Percentiles rank a stretch among this genome's conserved stretches.
phyloP scores from a whole-genome alignment of 2,113 vertebrate species.

The Uropsilus gracilis region DNA sequence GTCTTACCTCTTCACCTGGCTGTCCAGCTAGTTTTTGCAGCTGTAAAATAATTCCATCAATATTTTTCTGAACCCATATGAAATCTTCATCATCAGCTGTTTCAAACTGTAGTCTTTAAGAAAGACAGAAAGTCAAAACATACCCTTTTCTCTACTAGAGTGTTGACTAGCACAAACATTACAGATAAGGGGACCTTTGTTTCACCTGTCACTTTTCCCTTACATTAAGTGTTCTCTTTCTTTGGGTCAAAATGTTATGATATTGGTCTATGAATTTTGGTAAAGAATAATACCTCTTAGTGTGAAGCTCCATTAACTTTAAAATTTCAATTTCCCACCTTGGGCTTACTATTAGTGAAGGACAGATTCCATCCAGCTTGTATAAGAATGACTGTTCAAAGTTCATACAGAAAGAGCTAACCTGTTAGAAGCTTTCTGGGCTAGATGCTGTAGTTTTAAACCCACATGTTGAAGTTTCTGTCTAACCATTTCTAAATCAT shows the following conservation, averaged over 20 bases:
- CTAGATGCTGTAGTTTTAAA: conserved; percentile 88
- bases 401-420: conserved; percentile 72
- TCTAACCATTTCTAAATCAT: conserved; percentile 86
- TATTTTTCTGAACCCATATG: conserved; percentile 87
- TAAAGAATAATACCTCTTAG: not conserved
- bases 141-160: not conserved
- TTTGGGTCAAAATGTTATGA: not conserved
- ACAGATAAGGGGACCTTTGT: not conserved
- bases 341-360: conserved; percentile 24
- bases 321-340: not conserved
- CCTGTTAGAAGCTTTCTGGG: conserved; percentile 87
- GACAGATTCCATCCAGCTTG: not conserved
- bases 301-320: not conserved
- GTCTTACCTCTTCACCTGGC: conserved; percentile 86
- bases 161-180: not conserved
- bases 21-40: conserved; percentile 86
- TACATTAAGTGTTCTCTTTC: not conserved
- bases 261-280: not conserved
- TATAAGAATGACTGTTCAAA: not conserved
- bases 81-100: conserved; percentile 88
- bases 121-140: not conserved
- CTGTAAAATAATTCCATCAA: conserved; percentile 91
- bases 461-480: conserved; percentile 88
- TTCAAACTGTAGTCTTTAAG: conserved; percentile 88
- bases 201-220: not conserved